Conservation (phyloP, 2,113 vertebrate species). For the Saccopteryx leptura region DNA sequence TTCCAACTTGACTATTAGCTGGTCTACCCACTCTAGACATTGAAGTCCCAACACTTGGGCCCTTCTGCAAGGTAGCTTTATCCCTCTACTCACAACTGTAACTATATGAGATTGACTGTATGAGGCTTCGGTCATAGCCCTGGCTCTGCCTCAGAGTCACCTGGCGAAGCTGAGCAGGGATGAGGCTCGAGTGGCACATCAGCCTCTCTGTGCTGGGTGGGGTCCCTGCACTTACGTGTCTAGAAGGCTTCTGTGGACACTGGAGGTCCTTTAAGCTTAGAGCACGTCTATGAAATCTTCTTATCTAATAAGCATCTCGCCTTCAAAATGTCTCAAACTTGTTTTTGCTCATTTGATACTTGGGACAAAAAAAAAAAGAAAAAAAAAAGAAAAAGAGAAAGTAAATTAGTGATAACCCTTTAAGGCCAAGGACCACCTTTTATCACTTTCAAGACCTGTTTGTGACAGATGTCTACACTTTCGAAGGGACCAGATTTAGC, state of each 20-base stretch:
- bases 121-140: rapidly evolving
- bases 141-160: background rate
- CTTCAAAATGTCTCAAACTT: background rate
- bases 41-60: background rate
- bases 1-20: rapidly evolving
- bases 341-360: background rate
- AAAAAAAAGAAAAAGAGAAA: background rate
- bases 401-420: background rate
- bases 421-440: background rate
- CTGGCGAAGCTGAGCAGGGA: rapidly evolving
- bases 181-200: rapidly evolving
- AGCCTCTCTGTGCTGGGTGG: too few relatives aligned
- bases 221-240: background rate
- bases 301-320: background rate
- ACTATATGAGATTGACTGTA: too few relatives aligned
- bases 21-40: background rate
- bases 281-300: background rate
- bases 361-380: background rate
- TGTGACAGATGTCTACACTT: rapidly evolving
- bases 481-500: background rate
- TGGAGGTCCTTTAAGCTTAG: rapidly evolving
- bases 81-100: rapidly evolving
- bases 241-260: background rate
- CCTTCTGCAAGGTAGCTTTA: rapidly evolving
- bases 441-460: background rate